These are phyloP conservation scores for Operophtera brumata DNA, from an alignment of 2,888 invertebrate genomes.

Conservation along the genomic window DNA sequence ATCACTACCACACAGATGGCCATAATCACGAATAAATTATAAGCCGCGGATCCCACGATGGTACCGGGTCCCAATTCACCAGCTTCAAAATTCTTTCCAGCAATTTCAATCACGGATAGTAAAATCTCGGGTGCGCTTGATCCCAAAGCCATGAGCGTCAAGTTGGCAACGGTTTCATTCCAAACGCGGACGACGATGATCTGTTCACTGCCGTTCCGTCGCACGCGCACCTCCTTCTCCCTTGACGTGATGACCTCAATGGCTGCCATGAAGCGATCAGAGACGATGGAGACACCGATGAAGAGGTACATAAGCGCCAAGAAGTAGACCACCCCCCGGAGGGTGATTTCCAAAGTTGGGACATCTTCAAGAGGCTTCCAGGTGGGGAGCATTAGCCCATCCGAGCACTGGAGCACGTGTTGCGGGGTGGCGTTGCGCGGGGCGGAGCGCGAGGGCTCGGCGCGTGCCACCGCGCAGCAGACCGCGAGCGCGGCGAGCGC, in stretches of 20 bases:
- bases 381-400: conserved; percentile 92
- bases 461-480: conserved; percentile 70
- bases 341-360: conserved; percentile 86
- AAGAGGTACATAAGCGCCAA: conserved; percentile 94
- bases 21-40: conserved; percentile 98
- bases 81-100: conserved; percentile 96
- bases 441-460: conserved; percentile 64
- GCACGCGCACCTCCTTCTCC: conserved; percentile 96
- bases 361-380: conserved; percentile 93
- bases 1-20: conserved; percentile 96
- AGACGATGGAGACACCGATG: conserved; percentile 99
- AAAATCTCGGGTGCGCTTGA: conserved; percentile 99
- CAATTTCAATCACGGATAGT: conserved; percentile 98
- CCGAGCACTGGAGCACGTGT: conserved; percentile 83
- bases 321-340: conserved; percentile 96
- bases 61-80: conserved; percentile 99
- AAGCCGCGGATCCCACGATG: conserved; percentile 99
- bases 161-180: conserved; percentile 99
- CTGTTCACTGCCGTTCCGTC: conserved; percentile 93
- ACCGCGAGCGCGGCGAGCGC: conserved; percentile 72
- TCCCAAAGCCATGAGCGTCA: conserved; percentile 99
- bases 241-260: conserved; percentile 99
- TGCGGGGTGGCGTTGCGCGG: conserved; percentile 64
- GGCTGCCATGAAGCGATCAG: conserved; percentile 99
- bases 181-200: conserved; percentile 96